Conservation (phyloP, 2,797 vertebrate species). For the Picus viridis region DNA sequence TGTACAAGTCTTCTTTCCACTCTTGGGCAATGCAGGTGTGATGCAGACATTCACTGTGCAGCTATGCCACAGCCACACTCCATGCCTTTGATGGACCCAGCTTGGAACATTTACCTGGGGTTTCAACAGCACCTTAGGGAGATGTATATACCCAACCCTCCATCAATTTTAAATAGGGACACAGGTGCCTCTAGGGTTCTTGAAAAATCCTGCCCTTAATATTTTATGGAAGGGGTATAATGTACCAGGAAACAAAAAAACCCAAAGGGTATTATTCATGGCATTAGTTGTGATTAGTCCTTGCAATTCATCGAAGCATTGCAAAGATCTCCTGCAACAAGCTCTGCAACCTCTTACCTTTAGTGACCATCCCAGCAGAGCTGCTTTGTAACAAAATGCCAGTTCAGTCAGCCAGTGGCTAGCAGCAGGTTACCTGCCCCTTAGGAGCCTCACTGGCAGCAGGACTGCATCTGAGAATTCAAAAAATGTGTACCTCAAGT, state of each 20-base stretch:
- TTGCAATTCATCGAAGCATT: background rate
- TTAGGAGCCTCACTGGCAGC: background rate
- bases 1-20: background rate
- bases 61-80: rapidly evolving
- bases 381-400: background rate
- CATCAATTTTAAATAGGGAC: background rate
- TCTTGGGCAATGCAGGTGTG: background rate
- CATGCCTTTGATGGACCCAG: background rate
- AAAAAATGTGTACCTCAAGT: background rate
- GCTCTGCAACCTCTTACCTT: background rate
- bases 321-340: background rate
- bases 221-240: background rate
- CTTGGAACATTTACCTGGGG: background rate
- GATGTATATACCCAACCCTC: background rate
- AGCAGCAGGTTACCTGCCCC: background rate
- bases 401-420: background rate
- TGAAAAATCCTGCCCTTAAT: background rate
- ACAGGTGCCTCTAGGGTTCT: background rate
- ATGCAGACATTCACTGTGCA: background rate
- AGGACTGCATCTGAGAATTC: background rate
- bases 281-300: background rate
- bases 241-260: background rate
- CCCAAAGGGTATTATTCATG: background rate
- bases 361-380: background rate
- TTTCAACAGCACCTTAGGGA: background rate